Base-by-base conservation (phyloP, 2,113 vertebrate species). In the Zootoca vivipara region DNA sequence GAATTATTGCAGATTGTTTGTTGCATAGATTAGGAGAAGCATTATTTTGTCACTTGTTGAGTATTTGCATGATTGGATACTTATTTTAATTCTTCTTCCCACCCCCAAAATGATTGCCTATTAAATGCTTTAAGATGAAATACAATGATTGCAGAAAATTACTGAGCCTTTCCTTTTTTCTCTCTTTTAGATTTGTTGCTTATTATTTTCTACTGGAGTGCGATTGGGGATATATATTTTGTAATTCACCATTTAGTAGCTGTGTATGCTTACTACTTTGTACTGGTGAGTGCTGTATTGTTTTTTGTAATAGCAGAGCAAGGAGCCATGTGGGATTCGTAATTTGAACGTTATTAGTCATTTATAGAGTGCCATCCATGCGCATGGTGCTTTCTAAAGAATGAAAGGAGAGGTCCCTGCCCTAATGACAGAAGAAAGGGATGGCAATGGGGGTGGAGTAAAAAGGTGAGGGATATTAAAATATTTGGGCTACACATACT, bases 151-250 rank as follows among this genome's bases (percentile, higher is more conserved):
- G 26, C 13, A 86, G 26, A 30, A 74, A 74, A 81, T 67, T 75
- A 75, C 7, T 67, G 18, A 58, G 1, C 8, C 1, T 22, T 93
- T 89, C n/a, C 82, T 78, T 69, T 92, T 91, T 96, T 96, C 83
- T 92, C 62, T 96, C 74, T 97, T 97, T 42, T 97, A 99, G 99
- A 99, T 97, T 96, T 99, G 95, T 95, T 98, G 96, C 97, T 99
- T 96, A 97, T 99, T 97, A 97, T 98, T 98, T 98, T 96, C 94
- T 98, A 99, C 95, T 99, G 99, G 99, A 98, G 97, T 95, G 98
- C 98, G 92, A 98, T 99, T 96, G 99, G 99, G 87, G 99, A 99
- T 97, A 98, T 98, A 95, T 98, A 96, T 97, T 99, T 98, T 97
- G 95, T 99, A 97, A 87, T 99, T 91, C 99, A 99, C 95, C 99